Conservation (phyloP, 2,797 vertebrate species). For the Clamator glandarius region DNA sequence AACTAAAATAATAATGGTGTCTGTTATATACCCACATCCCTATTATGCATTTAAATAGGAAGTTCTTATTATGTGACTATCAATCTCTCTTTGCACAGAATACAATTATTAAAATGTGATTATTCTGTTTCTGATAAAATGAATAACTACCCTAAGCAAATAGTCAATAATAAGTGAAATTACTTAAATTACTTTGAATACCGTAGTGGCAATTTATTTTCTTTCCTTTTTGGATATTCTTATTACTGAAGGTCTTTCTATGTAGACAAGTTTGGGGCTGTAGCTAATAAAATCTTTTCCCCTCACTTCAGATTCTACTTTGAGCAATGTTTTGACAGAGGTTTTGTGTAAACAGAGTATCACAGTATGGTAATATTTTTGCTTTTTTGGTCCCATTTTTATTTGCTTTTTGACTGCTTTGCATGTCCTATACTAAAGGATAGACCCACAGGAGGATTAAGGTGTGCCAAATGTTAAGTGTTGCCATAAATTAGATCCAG, state of each 20-base stretch:
- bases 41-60: not conserved
- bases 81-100: not conserved
- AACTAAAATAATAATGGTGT: not conserved
- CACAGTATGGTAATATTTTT: not conserved
- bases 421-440: not conserved
- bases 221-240: not conserved
- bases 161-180: slow-evolving; percentile 18
- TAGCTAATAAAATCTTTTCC: not conserved
- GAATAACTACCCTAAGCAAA: not conserved
- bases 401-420: not conserved
- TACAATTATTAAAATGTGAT: slow-evolving; percentile 21
- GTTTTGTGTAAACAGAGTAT: not conserved
- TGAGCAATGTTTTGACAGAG: not conserved
- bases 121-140: slow-evolving; percentile 21
- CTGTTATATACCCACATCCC: not conserved
- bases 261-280: not conserved
- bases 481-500: slow-evolving; percentile 2
- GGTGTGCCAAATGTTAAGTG: not conserved
- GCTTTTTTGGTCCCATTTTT: not conserved
- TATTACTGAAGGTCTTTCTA: not conserved
- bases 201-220: not conserved
- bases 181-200: not conserved
- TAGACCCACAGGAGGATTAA: not conserved
- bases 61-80: not conserved
- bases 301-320: not conserved